Evolutionary conservation across 2,113 vertebrate genomes (phyloP), one percentile per base, ranked within the genome.

Genomic region (Caretta caretta): DNA sequence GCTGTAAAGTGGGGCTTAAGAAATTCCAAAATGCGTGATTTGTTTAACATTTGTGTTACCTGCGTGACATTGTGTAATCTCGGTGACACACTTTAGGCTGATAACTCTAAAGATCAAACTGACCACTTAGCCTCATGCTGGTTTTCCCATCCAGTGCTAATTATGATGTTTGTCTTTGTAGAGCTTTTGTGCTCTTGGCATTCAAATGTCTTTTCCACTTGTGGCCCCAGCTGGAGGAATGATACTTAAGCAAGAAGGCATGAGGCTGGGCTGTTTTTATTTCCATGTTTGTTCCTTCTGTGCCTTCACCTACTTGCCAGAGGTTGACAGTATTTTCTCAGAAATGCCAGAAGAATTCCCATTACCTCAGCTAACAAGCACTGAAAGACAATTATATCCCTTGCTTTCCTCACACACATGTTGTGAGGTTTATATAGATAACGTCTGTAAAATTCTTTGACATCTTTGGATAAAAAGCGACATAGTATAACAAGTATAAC

Each of bases 181-280:
- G 92, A 97, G 90, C 90, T 95, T 96, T 97, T 93, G 86, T 93
- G 97, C 93, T 93, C 56, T 93, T 94, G 89, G 90, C 93, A 96
- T 97, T 93, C 93, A 97, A 97, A 97, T 96, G 96, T 14, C 29
- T 98, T 98, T 98, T 97, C 98, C 98, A 98, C 96, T 98, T 98
- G 97, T 93, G 84, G 90, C 94, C 91, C 91, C 92, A 93, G 95
- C 88, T 96, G 97, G 96, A 98, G 96, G 94, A 96, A 81, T 80
- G 75, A 89, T 91, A 65, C 96, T 88, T 97, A 93, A 96, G 8
- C 79, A 80, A 94, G 82, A 88, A 97, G 83, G 51, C 38, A 93
- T 27, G 90, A 86, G 91, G 48, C 80, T 65, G 42, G 27, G 48
- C 27, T 95, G n/a, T 1, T 62, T 96, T 90, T 88, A 42, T 82